These are phyloP conservation scores for Diglossa brunneiventris DNA, from an alignment of 2,113 vertebrate genomes.

Conservation along the genomic window DNA sequence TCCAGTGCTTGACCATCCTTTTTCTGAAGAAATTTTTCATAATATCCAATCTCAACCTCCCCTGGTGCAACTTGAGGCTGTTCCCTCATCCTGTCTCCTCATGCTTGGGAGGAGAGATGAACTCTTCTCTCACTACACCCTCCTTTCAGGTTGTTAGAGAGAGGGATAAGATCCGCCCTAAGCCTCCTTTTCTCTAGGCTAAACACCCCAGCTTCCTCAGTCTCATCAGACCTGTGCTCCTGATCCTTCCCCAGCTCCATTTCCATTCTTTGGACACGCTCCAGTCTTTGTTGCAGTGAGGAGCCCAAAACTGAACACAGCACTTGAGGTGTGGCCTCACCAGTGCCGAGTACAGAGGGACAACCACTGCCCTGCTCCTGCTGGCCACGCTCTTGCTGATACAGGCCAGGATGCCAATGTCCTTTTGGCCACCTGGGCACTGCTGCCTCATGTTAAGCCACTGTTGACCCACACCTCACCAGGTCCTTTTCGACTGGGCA, in stretches of 20 bases:
- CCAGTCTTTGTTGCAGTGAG: not conserved
- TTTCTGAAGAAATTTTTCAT: not conserved
- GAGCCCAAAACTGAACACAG: not conserved
- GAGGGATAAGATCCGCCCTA: not conserved
- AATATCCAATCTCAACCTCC: not conserved
- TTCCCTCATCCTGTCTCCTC: not conserved
- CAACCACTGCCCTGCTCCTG: not conserved
- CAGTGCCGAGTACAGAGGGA: rapidly evolving
- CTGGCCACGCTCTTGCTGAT: not conserved
- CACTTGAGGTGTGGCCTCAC: rapidly evolving
- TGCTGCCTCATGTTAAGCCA: rapidly evolving
- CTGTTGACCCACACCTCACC: not conserved
- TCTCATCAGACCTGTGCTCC: not conserved
- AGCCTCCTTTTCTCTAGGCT: not conserved
- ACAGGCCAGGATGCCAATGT: not conserved
- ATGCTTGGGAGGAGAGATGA: not conserved
- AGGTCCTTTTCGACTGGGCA: not conserved
- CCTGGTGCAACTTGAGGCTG: rapidly evolving
- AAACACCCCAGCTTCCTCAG: not conserved
- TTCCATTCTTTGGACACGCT: rapidly evolving
- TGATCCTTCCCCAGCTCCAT: rapidly evolving
- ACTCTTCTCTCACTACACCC: not conserved
- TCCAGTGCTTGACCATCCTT: not conserved
- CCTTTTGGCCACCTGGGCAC: not conserved
- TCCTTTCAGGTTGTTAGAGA: not conserved